phyloP scores from a whole-genome alignment of 2,113 vertebrate species.

The Grantiella picta region DNA sequence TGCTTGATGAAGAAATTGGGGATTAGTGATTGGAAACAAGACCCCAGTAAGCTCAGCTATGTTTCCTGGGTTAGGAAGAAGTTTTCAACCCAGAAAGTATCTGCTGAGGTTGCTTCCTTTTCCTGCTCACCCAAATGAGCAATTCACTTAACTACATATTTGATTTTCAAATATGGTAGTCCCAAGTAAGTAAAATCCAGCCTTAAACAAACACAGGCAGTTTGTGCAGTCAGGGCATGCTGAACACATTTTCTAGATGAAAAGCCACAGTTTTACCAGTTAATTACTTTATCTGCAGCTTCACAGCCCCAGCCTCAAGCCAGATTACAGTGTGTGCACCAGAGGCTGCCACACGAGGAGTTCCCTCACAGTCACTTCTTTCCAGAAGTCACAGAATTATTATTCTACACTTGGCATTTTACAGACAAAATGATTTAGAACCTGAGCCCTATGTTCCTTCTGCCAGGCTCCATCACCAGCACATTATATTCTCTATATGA shows the following conservation, averaged over 20 bases:
- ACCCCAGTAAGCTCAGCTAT: background rate
- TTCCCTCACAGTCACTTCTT: background rate
- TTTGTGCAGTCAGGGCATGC: background rate
- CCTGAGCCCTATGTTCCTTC: background rate
- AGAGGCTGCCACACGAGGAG: background rate
- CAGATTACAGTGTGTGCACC: background rate
- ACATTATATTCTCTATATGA: accelerated
- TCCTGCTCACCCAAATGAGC: background rate
- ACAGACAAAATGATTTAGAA: background rate
- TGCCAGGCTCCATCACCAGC: background rate
- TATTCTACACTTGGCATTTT: background rate
- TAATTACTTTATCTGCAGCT: background rate
- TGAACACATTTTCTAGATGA: background rate
- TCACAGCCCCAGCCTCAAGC: background rate
- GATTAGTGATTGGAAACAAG: background rate
- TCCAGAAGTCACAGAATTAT: background rate
- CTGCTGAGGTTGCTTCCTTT: background rate
- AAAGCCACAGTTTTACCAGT: background rate
- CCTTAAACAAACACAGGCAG: background rate
- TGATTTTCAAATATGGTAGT: background rate
- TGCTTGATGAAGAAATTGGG: background rate
- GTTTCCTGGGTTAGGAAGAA: background rate
- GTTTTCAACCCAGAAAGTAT: background rate
- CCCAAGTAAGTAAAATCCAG: background rate
- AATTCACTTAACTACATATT: background rate